Conservation (phyloP, 2,888 invertebrate genomes). For the Agrenia bidenticulata region DNA sequence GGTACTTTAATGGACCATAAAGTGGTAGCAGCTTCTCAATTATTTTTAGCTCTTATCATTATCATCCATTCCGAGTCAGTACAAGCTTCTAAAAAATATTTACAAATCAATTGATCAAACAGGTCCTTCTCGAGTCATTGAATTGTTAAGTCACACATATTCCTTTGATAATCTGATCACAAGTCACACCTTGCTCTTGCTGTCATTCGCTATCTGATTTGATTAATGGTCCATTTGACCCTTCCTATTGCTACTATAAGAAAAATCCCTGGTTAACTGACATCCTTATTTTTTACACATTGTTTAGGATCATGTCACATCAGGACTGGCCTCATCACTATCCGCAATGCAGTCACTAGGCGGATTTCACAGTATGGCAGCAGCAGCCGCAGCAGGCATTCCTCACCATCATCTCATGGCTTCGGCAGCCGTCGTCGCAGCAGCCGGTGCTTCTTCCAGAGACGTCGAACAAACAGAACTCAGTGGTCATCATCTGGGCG, state of each 20-base stretch:
- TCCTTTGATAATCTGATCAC: conserved; percentile 17
- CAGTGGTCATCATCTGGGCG: conserved; percentile 50
- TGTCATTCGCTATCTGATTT: conserved; percentile 8
- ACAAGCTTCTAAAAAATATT: too few relatives aligned
- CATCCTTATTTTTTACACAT: too few relatives aligned
- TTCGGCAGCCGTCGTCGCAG: conserved; percentile 48
- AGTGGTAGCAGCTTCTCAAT: too few relatives aligned
- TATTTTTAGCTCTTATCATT: too few relatives aligned
- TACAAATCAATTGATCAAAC: too few relatives aligned
- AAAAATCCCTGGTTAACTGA: too few relatives aligned
- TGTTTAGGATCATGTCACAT: conserved; percentile 51
- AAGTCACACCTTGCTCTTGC: conserved; percentile 17
- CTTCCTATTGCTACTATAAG: neutral
- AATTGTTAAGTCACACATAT: conserved; percentile 12
- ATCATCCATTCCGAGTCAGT: too few relatives aligned
- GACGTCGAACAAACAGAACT: conserved; percentile 50
- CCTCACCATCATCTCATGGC: conserved; percentile 52
- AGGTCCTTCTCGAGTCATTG: neutral
- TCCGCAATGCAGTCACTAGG: conserved; percentile 53
- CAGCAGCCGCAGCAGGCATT: conserved; percentile 51
- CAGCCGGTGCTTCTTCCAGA: conserved; percentile 46
- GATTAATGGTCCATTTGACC: conserved; percentile 14
- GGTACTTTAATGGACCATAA: too few relatives aligned
- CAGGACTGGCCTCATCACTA: conserved; percentile 49
- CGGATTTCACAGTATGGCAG: conserved; percentile 52